These are phyloP conservation scores for Crotalus horridus DNA, from an alignment of 2,113 vertebrate genomes.

Conservation along the genomic window DNA sequence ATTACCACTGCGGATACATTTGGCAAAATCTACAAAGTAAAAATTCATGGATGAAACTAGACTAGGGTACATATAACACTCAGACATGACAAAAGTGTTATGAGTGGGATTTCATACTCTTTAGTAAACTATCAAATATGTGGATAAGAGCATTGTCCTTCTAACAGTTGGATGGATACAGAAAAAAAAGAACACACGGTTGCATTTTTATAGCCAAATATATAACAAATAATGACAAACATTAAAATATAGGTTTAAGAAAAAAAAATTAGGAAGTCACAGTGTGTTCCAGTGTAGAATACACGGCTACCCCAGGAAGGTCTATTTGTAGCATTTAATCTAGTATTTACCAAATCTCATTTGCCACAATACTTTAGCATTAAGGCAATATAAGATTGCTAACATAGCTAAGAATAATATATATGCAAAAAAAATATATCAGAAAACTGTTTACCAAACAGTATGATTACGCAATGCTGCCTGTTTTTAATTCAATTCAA, in stretches of 20 bases:
- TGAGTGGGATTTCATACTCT: neutral
- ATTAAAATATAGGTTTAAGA: neutral
- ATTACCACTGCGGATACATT: neutral
- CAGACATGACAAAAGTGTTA: neutral
- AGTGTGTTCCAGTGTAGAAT: neutral
- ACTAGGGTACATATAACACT: neutral
- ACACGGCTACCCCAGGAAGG: slow-evolving; percentile 32
- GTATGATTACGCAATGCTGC: neutral
- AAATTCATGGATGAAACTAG: neutral
- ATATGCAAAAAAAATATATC: neutral
- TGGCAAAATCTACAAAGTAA: neutral
- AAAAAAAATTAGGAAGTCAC: neutral
- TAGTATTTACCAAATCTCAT: slow-evolving; percentile 44
- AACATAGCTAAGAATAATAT: slow-evolving; percentile 1
- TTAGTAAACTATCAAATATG: neutral
- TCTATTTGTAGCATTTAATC: slow-evolving; percentile 44
- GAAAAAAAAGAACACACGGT: neutral
- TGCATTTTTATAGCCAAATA: neutral
- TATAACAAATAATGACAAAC: neutral
- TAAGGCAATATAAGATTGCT: slow-evolving; percentile 6
- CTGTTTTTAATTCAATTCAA: neutral
- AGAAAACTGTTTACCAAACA: neutral
- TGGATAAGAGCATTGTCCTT: neutral
- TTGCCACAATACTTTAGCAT: slow-evolving; percentile 55
- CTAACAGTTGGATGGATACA: neutral